Evolutionary conservation across 2,888 invertebrate species (phyloP).

Genomic region (Apotomis turbidana): DNA sequence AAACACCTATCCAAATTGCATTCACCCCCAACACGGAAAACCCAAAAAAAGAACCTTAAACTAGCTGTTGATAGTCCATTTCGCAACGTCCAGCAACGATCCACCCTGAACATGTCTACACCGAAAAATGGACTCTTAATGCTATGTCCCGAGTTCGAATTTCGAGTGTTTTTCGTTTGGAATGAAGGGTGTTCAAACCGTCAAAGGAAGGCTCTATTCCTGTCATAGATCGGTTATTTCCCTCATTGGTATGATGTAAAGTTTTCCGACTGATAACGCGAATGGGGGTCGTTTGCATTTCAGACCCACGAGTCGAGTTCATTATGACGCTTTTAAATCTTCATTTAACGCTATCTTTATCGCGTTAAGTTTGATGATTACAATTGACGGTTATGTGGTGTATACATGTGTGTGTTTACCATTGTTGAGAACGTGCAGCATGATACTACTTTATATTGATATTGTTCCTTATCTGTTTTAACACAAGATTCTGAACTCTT

Average conservation of each 20-base stretch:
- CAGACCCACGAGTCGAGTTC: constrained; percentile 41
- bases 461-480: neutral
- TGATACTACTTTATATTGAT: neutral
- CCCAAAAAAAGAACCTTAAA: constrained; percentile 27
- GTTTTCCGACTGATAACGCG: constrained; percentile 75
- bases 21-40: neutral
- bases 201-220: constrained; percentile 61
- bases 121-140: neutral
- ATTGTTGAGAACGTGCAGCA: neutral
- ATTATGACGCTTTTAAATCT: constrained; percentile 38
- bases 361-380: constrained; percentile 17
- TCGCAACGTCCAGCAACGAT: neutral
- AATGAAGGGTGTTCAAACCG: constrained; percentile 43
- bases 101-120: neutral
- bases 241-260: constrained; percentile 76
- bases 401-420: neutral
- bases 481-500: neutral
- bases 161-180: neutral
- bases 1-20: constrained; percentile 52
- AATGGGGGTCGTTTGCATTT: constrained; percentile 61
- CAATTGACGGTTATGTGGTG: constrained; percentile 2
- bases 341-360: constrained; percentile 36
- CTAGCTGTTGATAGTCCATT: fast-evolving
- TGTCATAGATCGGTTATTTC: constrained; percentile 77
- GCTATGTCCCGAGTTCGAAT: neutral